These are phyloP conservation scores for Paratrypauchen microcephalus DNA, from an alignment of 2,797 vertebrate genomes.

Conservation along the genomic window DNA sequence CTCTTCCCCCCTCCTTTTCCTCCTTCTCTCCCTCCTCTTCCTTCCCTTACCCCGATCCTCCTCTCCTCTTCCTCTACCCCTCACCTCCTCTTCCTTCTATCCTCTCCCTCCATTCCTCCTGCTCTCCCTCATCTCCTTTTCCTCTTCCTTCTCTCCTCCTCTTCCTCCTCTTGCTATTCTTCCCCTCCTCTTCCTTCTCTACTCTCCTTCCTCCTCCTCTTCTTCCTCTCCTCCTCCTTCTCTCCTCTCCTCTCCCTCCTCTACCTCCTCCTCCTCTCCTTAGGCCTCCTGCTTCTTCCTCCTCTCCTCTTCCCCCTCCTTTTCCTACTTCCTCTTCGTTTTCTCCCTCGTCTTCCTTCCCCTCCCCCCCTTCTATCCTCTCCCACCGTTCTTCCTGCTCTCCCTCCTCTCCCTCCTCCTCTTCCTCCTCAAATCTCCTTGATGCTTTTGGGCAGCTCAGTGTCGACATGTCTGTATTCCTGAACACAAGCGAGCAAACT, in stretches of 20 bases:
- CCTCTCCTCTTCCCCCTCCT: too few species aligned
- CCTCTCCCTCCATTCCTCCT: too few species aligned
- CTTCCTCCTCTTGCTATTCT: constrained; percentile 4
- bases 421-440: constrained; percentile 59
- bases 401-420: not conserved
- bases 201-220: too few species aligned
- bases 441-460: constrained; percentile 72
- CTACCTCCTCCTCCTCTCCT: not conserved
- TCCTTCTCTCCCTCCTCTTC: not conserved
- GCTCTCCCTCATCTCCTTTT: too few species aligned
- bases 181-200: too few species aligned
- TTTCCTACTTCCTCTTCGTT: too few species aligned
- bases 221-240: too few species aligned
- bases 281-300: too few species aligned
- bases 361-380: constrained; percentile 7
- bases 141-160: not conserved
- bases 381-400: not conserved
- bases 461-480: constrained; percentile 73
- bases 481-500: constrained; percentile 44
- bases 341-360: not conserved
- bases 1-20: too few species aligned
- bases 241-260: too few species aligned
- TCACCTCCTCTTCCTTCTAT: too few species aligned
- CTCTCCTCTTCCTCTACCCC: not conserved
- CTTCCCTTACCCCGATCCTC: constrained; percentile 14